Conservation (phyloP, 2,888 invertebrate species). For the Amaurobius ferox region DNA sequence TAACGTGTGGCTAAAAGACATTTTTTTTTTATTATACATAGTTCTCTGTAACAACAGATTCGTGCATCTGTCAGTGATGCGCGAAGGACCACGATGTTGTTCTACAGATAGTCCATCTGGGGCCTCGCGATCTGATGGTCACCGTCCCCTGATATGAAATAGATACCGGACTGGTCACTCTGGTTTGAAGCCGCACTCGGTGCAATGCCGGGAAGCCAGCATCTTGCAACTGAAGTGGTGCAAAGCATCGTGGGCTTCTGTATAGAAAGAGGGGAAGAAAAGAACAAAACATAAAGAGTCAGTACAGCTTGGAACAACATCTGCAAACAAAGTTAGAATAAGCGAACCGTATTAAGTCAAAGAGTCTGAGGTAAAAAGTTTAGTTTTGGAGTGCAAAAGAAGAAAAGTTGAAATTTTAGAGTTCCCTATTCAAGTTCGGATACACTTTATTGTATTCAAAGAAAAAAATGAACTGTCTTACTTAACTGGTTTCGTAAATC, state of each 20-base stretch:
- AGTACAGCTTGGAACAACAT: neutral
- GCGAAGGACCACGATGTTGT: neutral
- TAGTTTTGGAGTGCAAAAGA: no score
- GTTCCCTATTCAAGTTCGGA: no score
- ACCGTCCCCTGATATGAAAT: constrained; percentile 9
- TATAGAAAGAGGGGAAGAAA: constrained; percentile 72
- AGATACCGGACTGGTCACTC: constrained; percentile 63
- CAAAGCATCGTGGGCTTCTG: constrained; percentile 78
- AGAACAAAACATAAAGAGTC: neutral
- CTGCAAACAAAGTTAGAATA: constrained; percentile 25
- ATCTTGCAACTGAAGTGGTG: constrained; percentile 77
- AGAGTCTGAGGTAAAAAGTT: no score
- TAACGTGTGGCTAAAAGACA: no score
- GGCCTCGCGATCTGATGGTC: constrained; percentile 36
- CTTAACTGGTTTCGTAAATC: no score
- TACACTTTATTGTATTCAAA: no score
- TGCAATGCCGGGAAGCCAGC: constrained; percentile 76
- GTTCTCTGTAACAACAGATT: no score
- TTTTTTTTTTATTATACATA: no score
- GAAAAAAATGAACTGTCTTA: no score
- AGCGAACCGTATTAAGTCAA: constrained; percentile 11
- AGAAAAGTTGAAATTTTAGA: no score
- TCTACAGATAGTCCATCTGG: constrained; percentile 51
- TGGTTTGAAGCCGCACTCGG: constrained; percentile 76
- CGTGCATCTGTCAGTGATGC: neutral